Evolutionary conservation across 2,888 invertebrate genomes (phyloP).

Genomic region (Lochmaea capreae): DNA sequence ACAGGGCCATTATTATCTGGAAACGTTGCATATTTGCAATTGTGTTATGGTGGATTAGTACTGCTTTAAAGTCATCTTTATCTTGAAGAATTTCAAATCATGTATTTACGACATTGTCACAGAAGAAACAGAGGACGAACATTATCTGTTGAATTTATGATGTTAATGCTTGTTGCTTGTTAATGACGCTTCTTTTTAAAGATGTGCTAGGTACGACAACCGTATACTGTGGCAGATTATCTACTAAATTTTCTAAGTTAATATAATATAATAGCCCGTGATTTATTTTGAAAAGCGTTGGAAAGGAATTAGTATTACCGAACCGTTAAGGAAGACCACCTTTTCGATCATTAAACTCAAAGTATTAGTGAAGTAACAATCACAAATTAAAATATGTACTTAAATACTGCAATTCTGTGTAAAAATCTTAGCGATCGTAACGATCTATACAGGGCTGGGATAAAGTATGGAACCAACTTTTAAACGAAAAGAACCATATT

Average conservation of each 20-base stretch:
- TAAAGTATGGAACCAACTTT: too few species aligned
- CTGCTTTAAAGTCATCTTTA: slow-evolving; percentile 35
- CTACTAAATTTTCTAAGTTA: neutral
- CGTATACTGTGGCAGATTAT: neutral
- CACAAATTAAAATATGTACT: too few species aligned
- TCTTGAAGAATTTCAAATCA: slow-evolving; percentile 43
- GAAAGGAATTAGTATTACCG: neutral
- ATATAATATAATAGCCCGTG: neutral
- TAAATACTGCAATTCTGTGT: too few species aligned
- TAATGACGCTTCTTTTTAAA: slow-evolving; percentile 19
- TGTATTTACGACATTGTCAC: slow-evolving; percentile 46
- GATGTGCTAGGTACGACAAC: neutral
- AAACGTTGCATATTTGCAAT: slow-evolving; percentile 44
- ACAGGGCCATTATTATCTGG: slow-evolving; percentile 37
- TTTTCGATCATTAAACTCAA: neutral
- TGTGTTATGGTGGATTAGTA: slow-evolving; percentile 38
- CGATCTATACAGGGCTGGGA: too few species aligned
- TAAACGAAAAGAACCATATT: too few species aligned
- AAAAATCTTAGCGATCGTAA: too few species aligned
- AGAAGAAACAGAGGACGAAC: slow-evolving; percentile 25
- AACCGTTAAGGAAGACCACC: neutral
- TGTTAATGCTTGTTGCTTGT: slow-evolving; percentile 27
- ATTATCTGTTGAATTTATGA: slow-evolving; percentile 39
- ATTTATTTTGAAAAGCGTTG: neutral
- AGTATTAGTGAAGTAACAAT: neutral